A percentile compares a stretch with the other conserved stretches of the same genome.
These are phyloP conservation scores for Acanthosepion lycidas DNA, from an alignment of 2,888 invertebrate genomes.

Conservation along the genomic window DNA sequence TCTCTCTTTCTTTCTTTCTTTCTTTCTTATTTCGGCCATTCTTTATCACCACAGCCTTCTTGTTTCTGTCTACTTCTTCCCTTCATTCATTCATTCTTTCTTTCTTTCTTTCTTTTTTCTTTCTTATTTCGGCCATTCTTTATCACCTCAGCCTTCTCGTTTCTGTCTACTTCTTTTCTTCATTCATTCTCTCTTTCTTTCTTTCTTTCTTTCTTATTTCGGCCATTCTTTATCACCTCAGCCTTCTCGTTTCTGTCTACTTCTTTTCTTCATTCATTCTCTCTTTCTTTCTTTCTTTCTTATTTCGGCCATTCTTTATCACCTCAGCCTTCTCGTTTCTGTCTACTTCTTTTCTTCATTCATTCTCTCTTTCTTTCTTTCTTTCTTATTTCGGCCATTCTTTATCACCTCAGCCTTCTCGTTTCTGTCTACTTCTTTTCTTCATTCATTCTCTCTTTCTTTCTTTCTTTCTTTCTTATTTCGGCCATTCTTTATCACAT, in stretches of 20 bases:
- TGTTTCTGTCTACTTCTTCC: background rate
- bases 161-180: background rate
- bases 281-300: no score
- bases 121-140: background rate
- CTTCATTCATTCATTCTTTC: background rate
- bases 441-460: background rate
- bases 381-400: background rate
- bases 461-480: no score
- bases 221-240: no score
- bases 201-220: background rate
- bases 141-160: background rate
- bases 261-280: background rate
- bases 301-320: background rate
- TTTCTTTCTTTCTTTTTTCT: no score
- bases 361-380: no score
- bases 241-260: background rate
- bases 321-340: background rate
- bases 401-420: background rate
- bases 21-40: background rate
- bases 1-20: no score
- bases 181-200: no score
- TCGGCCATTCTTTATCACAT: background rate
- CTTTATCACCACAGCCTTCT: background rate
- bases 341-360: no score
- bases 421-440: background rate